A percentile compares a stretch with the other conserved stretches of the same genome.
phyloP scores from a whole-genome alignment of 2,113 vertebrate genomes.

The Phylloscopus trochilus region DNA sequence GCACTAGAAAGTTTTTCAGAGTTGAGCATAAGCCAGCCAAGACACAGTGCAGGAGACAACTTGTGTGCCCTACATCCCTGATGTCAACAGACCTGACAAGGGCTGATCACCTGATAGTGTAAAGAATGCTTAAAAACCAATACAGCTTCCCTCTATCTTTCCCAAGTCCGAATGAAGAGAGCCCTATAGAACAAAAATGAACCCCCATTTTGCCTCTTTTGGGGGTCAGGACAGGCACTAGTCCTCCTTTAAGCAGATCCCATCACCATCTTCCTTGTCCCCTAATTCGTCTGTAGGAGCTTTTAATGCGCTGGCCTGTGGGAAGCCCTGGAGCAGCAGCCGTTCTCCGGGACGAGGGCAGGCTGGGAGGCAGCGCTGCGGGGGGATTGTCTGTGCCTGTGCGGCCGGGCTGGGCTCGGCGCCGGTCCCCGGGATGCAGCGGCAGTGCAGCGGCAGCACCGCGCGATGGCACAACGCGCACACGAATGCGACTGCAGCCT shows the following conservation, averaged over 20 bases:
- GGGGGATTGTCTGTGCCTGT: fast-evolving
- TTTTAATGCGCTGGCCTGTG: fast-evolving
- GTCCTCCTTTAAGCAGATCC: background rate
- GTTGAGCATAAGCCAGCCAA: background rate
- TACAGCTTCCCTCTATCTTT: background rate
- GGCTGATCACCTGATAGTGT: background rate
- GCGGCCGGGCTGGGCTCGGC: background rate
- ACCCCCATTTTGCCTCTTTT: background rate
- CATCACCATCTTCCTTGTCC: background rate
- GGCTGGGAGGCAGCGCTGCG: fast-evolving
- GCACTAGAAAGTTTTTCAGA: background rate
- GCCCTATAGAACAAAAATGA: background rate
- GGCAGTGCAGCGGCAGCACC: background rate
- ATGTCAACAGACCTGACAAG: background rate
- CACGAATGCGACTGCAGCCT: background rate
- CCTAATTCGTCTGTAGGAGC: background rate
- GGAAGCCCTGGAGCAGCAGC: background rate
- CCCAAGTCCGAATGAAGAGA: background rate
- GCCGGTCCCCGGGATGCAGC: fast-evolving
- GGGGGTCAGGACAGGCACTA: background rate
- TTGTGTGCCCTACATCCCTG: no score
- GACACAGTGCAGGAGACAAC: background rate
- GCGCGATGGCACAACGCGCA: constrained; percentile 8
- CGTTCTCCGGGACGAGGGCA: background rate
- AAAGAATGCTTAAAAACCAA: background rate